These are phyloP conservation scores for Tinea trinotella DNA, from an alignment of 2,888 invertebrate genomes.

Conservation along the genomic window DNA sequence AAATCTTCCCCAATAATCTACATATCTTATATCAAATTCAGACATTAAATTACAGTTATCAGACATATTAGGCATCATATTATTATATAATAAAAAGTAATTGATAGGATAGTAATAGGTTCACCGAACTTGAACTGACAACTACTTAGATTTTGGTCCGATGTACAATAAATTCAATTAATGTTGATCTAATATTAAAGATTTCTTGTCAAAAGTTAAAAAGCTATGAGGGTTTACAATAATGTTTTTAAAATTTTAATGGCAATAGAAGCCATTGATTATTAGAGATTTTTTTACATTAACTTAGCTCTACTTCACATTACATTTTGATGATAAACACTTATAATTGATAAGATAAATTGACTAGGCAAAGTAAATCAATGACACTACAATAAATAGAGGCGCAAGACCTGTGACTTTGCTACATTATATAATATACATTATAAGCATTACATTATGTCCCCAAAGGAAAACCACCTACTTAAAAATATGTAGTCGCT, in stretches of 20 bases:
- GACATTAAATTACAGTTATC: constrained; percentile 5
- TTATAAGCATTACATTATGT: too few relatives aligned
- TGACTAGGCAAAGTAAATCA: too few relatives aligned
- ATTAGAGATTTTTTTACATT: too few relatives aligned
- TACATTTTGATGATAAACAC: too few relatives aligned
- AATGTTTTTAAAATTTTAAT: neutral
- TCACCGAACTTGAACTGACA: neutral
- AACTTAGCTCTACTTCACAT: too few relatives aligned
- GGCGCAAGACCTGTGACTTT: neutral
- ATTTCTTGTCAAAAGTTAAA: neutral
- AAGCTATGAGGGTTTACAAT: neutral
- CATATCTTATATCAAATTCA: constrained; percentile 5
- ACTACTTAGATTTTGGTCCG: neutral
- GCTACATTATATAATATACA: too few relatives aligned
- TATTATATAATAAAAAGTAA: neutral
- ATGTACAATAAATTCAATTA: constrained; percentile 1
- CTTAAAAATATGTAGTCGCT: too few relatives aligned
- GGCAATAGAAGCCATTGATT: neutral
- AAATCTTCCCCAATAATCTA: neutral
- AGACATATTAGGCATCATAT: constrained; percentile 4
- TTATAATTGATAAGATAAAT: too few relatives aligned
- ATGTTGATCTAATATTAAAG: neutral
- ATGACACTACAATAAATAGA: too few relatives aligned
- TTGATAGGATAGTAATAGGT: neutral
- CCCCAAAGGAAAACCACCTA: too few relatives aligned